These are phyloP conservation scores for Meles meles DNA, from an alignment of 2,113 vertebrate genomes.

Conservation along the genomic window DNA sequence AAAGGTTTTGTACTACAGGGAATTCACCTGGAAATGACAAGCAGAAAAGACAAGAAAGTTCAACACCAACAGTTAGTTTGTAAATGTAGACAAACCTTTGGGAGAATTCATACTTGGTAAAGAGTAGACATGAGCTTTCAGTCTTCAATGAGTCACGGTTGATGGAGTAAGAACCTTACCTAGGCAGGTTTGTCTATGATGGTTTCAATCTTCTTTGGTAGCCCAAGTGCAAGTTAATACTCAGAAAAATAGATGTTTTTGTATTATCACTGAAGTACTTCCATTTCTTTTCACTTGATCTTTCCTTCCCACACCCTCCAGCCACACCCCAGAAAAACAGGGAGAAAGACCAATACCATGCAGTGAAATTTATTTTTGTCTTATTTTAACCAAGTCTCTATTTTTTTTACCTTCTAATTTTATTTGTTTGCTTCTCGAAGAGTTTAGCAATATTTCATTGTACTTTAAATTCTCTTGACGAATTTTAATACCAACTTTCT, in stretches of 20 bases:
- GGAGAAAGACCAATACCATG: neutral
- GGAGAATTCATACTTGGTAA: neutral
- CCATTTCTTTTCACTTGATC: neutral
- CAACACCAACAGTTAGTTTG: too few species aligned
- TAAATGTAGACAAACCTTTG: neutral
- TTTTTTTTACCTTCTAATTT: neutral
- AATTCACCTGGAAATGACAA: conserved; percentile 17
- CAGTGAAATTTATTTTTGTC: neutral
- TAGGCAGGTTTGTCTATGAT: neutral
- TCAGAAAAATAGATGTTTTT: neutral
- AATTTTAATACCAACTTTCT: neutral
- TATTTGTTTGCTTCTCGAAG: neutral
- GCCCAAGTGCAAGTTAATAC: neutral
- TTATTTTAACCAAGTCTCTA: neutral
- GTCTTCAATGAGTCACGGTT: neutral
- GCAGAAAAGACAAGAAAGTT: neutral
- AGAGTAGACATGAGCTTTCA: neutral
- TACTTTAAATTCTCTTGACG: neutral
- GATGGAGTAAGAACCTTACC: neutral
- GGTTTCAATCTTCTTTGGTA: neutral
- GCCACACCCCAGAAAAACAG: neutral
- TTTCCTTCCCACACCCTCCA: neutral
- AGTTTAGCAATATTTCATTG: neutral
- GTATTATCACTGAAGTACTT: neutral
- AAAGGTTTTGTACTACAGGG: neutral